Base-by-base conservation (phyloP, 1,140 invertebrate species). In the Drosophila triauraria region DNA sequence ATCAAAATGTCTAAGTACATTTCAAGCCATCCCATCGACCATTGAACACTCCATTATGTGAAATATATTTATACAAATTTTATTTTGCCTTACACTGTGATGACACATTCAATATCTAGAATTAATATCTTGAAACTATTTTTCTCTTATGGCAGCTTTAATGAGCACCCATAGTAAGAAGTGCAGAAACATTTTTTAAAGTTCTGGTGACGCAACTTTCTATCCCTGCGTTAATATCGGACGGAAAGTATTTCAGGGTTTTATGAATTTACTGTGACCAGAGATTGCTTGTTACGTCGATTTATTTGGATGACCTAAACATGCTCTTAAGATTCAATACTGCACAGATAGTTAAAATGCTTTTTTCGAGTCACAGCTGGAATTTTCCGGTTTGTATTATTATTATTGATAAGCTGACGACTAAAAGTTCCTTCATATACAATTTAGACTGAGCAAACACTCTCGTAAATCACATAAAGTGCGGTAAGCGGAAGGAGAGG, bases 391-490 rank as follows among this genome's bases (percentile, higher is more conserved):
- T 12, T 70, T 23, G 50, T 69, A 20, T 48, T 71, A 10, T 48
- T 71, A 10, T 69, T 59, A 50, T 71, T 43, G 44, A 72, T 69
- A 69, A 69, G 64, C 50, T 40, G 50, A 32, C 32, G 20, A n/a
- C 68, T 48, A 38, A 35, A 50, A 51, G 32, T 71, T 71, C 12
- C 38, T 42, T 50, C 20, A 42, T 48, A 58, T 27, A 46, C 25
- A 58, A 58, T 56, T 56, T 54, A 13, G 8, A 17, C 17, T 4
- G 6, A 27, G 15, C 8, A 38, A 42, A 68, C 68, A 70, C 63
- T 50, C 59, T 53, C 75, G 65, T 78, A 82, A 78, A 74, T 81
- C 75, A 65, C 38, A 75, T 40, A 56, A 46, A 50, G 8, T 17
- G 23, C 30, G 30, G 13, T 27, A 32, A 40, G 9, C 25, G 30